Evolutionary conservation across 2,113 vertebrate genomes (phyloP), one percentile per base, ranked within the genome.

Genomic region (Tachycineta bicolor): DNA sequence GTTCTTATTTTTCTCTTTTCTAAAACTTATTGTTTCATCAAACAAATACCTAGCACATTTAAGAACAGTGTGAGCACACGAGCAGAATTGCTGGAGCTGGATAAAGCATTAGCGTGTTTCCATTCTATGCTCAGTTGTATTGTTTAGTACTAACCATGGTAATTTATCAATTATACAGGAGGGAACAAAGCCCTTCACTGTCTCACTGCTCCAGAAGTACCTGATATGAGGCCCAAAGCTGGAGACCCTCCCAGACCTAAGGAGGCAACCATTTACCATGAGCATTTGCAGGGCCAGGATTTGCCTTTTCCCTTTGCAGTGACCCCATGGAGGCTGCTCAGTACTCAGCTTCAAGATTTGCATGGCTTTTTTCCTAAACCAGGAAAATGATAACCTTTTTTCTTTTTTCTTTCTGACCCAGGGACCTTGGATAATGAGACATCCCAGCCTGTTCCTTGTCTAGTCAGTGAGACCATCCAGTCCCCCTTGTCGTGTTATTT

Each of bases 1-100:
- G 96, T 97, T 98, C 97, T 98, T 97, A 96, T 97, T 98, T 97
- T 97, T 96, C 93, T 94, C 94, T 98, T 95, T 93, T 96, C 93
- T 96, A 79, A 97, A 97, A 97, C 87, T 97, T 97, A 97, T 86
- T 98, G 97, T 97, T 98, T 98, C 96, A 87, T 98, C 97, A 95
- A 97, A 97, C 97, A 98, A 97, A 97, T 96, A 97, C 92, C 93
- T 96, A 97, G 97, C 85, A 71, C 96, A 73, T 95, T 97, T 97
- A 97, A 94, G 96, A 97, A 94, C 86, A 95, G 94, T 96, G 75
- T 93, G 90, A 91, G 86, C 94, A 87, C 89, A 88, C 3, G 84
- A 91, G 96, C 91, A 96, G 94, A 86, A 93, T 75, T 97, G 96
- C 96, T 68, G 65, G 94, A 93, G 94, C 87, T 78, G 96, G 96